Conservation (phyloP, 2,113 vertebrate genomes). For the Apodemus speciosus region DNA sequence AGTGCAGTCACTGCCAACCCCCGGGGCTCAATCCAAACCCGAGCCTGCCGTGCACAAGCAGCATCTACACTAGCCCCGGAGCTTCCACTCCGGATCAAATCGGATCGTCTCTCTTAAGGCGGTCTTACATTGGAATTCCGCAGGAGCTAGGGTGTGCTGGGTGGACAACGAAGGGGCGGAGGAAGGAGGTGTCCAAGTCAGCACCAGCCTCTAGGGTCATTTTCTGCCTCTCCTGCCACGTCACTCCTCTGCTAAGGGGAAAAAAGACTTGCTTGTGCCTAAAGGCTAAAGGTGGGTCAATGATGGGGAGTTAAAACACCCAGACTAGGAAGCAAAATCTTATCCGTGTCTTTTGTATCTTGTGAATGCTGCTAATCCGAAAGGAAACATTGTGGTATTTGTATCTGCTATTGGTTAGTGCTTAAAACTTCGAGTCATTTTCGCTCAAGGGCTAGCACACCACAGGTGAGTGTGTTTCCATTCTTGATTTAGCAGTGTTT, state of each 20-base stretch:
- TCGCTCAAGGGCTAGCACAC: not conserved
- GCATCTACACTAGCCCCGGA: not conserved
- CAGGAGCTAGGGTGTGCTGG: constrained; percentile 8
- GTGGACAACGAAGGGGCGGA: constrained; percentile 58
- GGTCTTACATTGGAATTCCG: not conserved
- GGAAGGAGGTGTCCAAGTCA: constrained; percentile 64
- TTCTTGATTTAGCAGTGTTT: not conserved
- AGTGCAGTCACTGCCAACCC: not conserved
- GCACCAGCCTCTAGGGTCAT: constrained; percentile 66
- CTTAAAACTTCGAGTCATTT: not conserved
- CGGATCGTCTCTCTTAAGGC: not conserved
- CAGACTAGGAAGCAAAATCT: not conserved
- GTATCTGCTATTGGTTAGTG: not conserved
- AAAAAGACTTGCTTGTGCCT: constrained; percentile 6
- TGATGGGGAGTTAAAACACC: not conserved
- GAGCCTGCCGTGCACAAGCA: not conserved
- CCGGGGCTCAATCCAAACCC: not conserved
- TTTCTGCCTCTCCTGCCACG: constrained; percentile 83
- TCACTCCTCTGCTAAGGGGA: constrained; percentile 74
- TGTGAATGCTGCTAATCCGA: not conserved
- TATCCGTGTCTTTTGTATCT: not conserved
- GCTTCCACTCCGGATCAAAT: not conserved
- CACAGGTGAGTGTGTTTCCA: not conserved
- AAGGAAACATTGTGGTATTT: not conserved
- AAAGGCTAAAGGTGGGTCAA: constrained; percentile 14